These are phyloP conservation scores for Eulemur albifrons DNA, from an alignment of 2,797 vertebrate species.

Conservation along the genomic window DNA sequence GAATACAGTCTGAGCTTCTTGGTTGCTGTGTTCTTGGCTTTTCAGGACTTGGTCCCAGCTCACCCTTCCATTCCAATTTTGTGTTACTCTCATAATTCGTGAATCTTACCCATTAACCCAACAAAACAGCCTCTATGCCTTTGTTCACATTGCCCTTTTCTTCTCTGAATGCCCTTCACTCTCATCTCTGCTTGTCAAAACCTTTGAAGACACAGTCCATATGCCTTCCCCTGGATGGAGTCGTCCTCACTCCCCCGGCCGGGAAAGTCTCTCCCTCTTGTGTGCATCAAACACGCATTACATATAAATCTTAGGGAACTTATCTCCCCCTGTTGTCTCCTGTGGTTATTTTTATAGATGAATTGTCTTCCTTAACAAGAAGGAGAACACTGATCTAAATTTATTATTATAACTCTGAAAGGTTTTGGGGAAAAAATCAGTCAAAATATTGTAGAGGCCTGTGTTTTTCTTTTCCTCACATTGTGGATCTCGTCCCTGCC, in stretches of 20 bases:
- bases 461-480: not conserved
- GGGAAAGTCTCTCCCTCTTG: constrained; percentile 27
- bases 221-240: not conserved
- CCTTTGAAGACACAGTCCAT: constrained; percentile 26
- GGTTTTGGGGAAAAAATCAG: not conserved
- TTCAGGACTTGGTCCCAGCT: not conserved
- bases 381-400: constrained; percentile 45
- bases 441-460: constrained; percentile 12
- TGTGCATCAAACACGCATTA: constrained; percentile 7
- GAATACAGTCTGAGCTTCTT: not conserved
- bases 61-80: not conserved
- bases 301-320: constrained; percentile 58
- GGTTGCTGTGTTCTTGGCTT: not conserved
- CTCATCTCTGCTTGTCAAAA: constrained; percentile 43
- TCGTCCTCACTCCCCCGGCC: not conserved
- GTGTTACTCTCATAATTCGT: not conserved
- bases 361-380: constrained; percentile 49
- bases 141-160: not conserved
- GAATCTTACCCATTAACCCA: not conserved
- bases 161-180: not conserved
- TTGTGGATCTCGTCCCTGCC: not conserved
- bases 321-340: not conserved
- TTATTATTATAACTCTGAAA: not conserved
- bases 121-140: not conserved
- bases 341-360: constrained; percentile 54